These are phyloP conservation scores for Sturmia bella DNA, from an alignment of 2,888 invertebrate genomes.

Conservation along the genomic window DNA sequence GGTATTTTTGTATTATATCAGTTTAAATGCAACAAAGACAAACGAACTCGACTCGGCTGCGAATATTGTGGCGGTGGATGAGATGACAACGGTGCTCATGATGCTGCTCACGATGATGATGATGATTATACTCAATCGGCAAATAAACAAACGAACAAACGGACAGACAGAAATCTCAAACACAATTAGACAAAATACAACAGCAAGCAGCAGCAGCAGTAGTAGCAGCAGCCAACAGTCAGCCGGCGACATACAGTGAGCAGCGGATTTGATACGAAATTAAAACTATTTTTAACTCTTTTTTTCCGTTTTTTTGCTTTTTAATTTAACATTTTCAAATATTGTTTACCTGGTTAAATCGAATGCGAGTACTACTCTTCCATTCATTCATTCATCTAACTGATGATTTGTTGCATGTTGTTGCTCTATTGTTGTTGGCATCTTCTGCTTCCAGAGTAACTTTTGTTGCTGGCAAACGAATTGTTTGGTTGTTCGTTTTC, in stretches of 20 bases:
- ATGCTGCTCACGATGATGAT: slow-evolving; percentile 45
- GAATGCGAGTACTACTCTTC: slow-evolving; percentile 20
- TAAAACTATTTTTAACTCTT: slow-evolving; percentile 16
- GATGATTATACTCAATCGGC: slow-evolving; percentile 25
- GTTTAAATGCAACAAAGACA: slow-evolving; percentile 50
- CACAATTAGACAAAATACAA: slow-evolving; percentile 8
- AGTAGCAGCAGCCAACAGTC: slow-evolving; percentile 15
- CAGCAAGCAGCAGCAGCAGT: not conserved
- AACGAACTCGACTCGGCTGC: slow-evolving; percentile 36
- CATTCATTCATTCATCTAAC: slow-evolving; percentile 34
- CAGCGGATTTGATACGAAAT: slow-evolving; percentile 40
- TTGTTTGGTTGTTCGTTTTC: slow-evolving; percentile 7
- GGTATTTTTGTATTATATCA: slow-evolving; percentile 68
- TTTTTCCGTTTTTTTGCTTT: slow-evolving; percentile 14
- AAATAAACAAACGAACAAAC: not conserved
- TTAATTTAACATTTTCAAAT: slow-evolving; percentile 65
- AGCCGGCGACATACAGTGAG: slow-evolving; percentile 46
- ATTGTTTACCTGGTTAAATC: slow-evolving; percentile 54
- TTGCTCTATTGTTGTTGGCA: slow-evolving; percentile 14
- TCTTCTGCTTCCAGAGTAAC: slow-evolving; percentile 29
- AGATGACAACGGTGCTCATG: slow-evolving; percentile 34
- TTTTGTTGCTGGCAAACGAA: not conserved
- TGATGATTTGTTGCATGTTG: slow-evolving; percentile 49
- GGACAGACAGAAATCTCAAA: slow-evolving; percentile 14
- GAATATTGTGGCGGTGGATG: slow-evolving; percentile 23